phyloP scores from a whole-genome alignment of 2,797 vertebrate species.

The Pseudochromis fuscus region DNA sequence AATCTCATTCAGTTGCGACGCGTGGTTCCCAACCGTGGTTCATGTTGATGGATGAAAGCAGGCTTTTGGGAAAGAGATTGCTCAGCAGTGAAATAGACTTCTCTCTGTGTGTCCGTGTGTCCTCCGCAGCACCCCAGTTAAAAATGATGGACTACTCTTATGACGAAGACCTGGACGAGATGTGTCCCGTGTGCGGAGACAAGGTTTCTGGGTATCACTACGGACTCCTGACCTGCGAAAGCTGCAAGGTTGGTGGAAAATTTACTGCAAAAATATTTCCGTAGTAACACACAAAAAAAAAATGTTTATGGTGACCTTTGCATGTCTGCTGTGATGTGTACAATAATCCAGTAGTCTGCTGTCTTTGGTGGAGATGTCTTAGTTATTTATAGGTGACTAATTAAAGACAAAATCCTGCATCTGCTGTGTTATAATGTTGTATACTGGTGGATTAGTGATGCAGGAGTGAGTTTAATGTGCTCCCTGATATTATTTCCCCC shows the following conservation, averaged over 20 bases:
- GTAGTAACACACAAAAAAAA: neutral
- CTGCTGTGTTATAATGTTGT: too few relatives aligned
- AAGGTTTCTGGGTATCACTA: constrained; percentile 99
- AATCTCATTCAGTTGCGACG: constrained; percentile 24
- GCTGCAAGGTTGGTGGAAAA: constrained; percentile 92
- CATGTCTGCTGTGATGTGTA: neutral
- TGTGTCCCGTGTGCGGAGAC: constrained; percentile 98
- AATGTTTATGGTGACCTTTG: neutral
- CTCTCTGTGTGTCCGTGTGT: constrained; percentile 50
- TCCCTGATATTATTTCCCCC: neutral
- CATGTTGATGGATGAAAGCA: constrained; percentile 57
- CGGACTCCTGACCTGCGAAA: constrained; percentile 98
- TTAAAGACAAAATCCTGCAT: neutral
- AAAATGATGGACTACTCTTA: constrained; percentile 99
- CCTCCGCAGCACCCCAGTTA: constrained; percentile 91
- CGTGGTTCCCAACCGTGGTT: constrained; percentile 34
- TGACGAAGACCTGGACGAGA: constrained; percentile 97
- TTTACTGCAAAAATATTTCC: neutral
- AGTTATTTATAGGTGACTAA: neutral
- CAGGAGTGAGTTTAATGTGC: neutral
- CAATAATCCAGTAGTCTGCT: neutral
- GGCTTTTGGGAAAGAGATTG: constrained; percentile 48
- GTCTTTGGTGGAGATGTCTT: neutral
- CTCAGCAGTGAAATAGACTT: constrained; percentile 55
- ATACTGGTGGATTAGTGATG: neutral